Evolutionary conservation across 1,140 invertebrate species (phyloP).

Genomic region (Zophobas atratus): DNA sequence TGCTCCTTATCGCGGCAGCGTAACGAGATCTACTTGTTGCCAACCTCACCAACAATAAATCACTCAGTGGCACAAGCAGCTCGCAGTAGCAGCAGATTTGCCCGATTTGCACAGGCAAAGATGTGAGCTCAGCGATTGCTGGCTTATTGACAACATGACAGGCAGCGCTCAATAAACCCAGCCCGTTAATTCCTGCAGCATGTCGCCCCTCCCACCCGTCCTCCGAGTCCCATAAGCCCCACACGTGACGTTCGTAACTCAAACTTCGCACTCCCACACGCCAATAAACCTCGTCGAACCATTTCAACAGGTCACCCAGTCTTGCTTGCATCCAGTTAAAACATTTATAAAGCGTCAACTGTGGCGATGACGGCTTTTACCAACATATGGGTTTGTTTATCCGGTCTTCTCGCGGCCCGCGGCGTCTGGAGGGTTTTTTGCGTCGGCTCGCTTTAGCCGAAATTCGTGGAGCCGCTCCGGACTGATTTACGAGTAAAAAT

Average conservation of each 20-base stretch:
- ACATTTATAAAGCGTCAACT: conserved; percentile 23
- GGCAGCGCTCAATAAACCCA: conserved; percentile 4
- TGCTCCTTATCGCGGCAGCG: too few relatives aligned
- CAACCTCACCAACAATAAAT: too few relatives aligned
- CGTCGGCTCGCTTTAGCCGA: neutral
- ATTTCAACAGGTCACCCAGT: conserved; percentile 29
- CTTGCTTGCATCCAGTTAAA: conserved; percentile 19
- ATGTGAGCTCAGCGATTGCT: conserved; percentile 1
- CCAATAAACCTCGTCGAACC: conserved; percentile 30
- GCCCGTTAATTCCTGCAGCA: conserved; percentile 18
- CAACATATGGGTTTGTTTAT: conserved; percentile 43
- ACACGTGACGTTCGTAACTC: conserved; percentile 22
- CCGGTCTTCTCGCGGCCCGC: conserved; percentile 9
- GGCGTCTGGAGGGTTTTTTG: conserved; percentile 22
- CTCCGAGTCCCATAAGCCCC: neutral
- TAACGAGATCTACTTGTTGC: too few relatives aligned
- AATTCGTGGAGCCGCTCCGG: conserved; percentile 1
- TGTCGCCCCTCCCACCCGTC: conserved; percentile 3
- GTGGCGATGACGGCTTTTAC: conserved; percentile 1
- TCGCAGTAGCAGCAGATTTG: conserved; percentile 14
- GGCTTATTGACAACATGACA: conserved; percentile 3
- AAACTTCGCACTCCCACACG: conserved; percentile 32
- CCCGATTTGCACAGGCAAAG: neutral
- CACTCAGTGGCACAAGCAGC: too few relatives aligned
- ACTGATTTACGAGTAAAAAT: conserved; percentile 33